A percentile compares a stretch with the other conserved stretches of the same genome.
phyloP scores from a whole-genome alignment of 2,113 vertebrate species.

The Pterocles orientalis region DNA sequence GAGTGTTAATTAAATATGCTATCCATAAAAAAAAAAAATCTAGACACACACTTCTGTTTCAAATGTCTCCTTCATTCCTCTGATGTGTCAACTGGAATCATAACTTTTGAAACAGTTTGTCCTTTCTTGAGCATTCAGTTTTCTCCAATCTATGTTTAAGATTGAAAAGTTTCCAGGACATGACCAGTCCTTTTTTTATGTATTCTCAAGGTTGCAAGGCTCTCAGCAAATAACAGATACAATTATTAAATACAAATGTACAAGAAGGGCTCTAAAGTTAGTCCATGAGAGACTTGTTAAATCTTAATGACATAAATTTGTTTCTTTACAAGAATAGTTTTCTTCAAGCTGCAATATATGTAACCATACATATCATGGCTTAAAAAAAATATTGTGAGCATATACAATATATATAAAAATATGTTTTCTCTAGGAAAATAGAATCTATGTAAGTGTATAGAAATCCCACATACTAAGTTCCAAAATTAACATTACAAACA shows the following conservation, averaged over 20 bases:
- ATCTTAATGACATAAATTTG: neutral
- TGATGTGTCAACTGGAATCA: neutral
- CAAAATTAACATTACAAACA: neutral
- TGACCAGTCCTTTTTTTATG: neutral
- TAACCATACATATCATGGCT: neutral
- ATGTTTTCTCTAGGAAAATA: neutral
- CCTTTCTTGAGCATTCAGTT: neutral
- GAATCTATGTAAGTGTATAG: neutral
- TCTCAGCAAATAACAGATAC: neutral
- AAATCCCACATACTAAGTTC: neutral
- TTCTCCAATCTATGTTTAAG: neutral
- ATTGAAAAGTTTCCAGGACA: neutral
- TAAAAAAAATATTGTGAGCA: neutral
- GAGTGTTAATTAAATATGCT: neutral
- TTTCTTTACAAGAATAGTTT: neutral
- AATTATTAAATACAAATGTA: neutral
- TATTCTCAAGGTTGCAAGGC: neutral
- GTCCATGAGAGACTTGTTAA: neutral
- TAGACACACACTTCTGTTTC: neutral
- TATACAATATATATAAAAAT: neutral
- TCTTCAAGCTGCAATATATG: neutral
- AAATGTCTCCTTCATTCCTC: neutral
- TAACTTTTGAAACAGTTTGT: neutral
- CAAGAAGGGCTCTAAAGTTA: neutral
- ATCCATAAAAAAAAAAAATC: neutral